Conservation (phyloP, 2,888 invertebrate genomes). For the Calephelis perditalis region DNA sequence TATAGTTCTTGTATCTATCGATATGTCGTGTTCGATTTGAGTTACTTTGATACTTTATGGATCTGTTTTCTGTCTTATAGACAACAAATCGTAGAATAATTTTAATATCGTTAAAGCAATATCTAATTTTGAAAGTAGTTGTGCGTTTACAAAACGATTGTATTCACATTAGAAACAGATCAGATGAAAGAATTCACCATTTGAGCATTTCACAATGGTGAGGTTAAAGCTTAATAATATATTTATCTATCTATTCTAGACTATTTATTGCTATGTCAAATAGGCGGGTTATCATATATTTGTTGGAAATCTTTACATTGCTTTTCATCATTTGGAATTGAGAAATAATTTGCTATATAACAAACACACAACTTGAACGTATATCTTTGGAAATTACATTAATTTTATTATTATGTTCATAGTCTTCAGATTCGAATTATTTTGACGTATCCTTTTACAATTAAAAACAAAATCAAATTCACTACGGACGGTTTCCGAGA, state of each 20-base stretch:
- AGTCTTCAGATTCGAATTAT: slow-evolving; percentile 24
- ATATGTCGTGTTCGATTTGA: slow-evolving; percentile 46
- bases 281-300: slow-evolving; percentile 72
- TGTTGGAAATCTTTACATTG: slow-evolving; percentile 40
- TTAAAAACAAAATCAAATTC: slow-evolving; percentile 28
- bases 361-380: not conserved
- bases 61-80: slow-evolving; percentile 9
- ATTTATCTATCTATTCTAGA: slow-evolving; percentile 67
- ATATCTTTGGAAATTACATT: slow-evolving; percentile 31
- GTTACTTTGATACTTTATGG: slow-evolving; percentile 9
- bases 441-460: slow-evolving; percentile 16
- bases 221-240: slow-evolving; percentile 63
- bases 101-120: slow-evolving; percentile 9
- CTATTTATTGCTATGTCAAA: slow-evolving; percentile 77
- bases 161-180: slow-evolving; percentile 19
- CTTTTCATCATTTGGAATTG: not conserved
- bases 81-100: slow-evolving; percentile 1
- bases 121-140: slow-evolving; percentile 31
- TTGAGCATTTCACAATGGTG: slow-evolving; percentile 47
- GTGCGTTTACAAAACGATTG: slow-evolving; percentile 43
- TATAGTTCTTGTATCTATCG: slow-evolving; percentile 57
- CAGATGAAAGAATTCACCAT: slow-evolving; percentile 25
- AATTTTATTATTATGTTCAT: slow-evolving; percentile 28
- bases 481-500: slow-evolving; percentile 56
- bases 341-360: slow-evolving; percentile 2